Base-by-base conservation (phyloP, 2,888 invertebrate genomes). In the Pycnomerus fuliginosus region DNA sequence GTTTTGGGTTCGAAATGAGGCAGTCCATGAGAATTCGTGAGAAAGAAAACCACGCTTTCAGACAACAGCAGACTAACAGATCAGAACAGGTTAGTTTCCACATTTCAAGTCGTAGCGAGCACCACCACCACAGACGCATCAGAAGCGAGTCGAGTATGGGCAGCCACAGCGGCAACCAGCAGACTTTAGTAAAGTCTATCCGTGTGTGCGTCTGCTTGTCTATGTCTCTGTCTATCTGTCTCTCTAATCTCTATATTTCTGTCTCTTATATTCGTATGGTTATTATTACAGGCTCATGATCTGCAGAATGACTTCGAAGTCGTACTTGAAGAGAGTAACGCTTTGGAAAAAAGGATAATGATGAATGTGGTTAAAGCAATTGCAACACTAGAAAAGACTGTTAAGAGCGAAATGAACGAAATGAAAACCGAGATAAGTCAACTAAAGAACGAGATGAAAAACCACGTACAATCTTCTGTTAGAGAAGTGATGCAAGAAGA, bases 231-330 rank as follows among this genome's bases (percentile, higher is more conserved):
- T 24, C 24, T 8, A 24, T 24, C 24, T 8, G 24, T 24, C 24
- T 24, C 8, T 24, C 8, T 4, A 24, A 24, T 24, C 24, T 24
- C 24, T 24, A 24, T 24, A 24, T 24, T 24, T 24, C n/a, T 24
- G 24, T 24, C 24, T 24, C 24, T 24, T 24, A 24, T 24, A 24
- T n/a, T n/a, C n/a, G n/a, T n/a, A n/a, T 24, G n/a, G 24, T 24
- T 24, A 24, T 24, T 24, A 8, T 24, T 24, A 24, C n/a, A 24
- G 29, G 29, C 29, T 29, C 29, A 29, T 12, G 13, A 14, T 29
- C 5, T 29, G 13, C 29, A 12, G 13, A 3, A 7, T 29, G 12
- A 29, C 29, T 3, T 12, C 3, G 12, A 29, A 29, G 29, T 8
- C 7, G 12, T 29, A 29, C 29, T 11, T 14, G 13, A 29, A 29